phyloP scores from a whole-genome alignment of 1,140 invertebrate species.

The Trichoplusia ni region DNA sequence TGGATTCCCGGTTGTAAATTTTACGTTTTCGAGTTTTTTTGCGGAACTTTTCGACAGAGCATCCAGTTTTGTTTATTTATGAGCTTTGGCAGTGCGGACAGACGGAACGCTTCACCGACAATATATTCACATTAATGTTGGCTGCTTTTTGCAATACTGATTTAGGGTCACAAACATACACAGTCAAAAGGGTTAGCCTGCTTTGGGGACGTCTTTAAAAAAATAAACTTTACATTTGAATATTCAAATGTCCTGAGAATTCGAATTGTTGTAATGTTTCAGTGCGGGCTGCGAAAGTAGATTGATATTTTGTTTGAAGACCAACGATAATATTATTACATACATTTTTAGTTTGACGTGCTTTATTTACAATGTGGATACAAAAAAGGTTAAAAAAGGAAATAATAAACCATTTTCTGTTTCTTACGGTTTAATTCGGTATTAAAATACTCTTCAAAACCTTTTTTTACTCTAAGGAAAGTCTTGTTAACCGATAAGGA shows the following conservation, averaged over 20 bases:
- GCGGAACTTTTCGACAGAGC: slow-evolving; percentile 75
- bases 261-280: slow-evolving; percentile 12
- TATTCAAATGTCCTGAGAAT: slow-evolving; percentile 16
- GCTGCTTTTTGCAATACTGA: slow-evolving; percentile 58
- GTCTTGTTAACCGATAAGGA: no score
- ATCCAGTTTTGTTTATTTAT: slow-evolving; percentile 79
- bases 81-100: slow-evolving; percentile 68
- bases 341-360: no score
- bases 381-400: no score
- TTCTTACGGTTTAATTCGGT: no score
- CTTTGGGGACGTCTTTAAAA: slow-evolving; percentile 34
- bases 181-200: slow-evolving; percentile 32
- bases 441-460: no score
- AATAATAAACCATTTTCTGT: no score
- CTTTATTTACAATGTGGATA: no score
- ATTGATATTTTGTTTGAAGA: background rate
- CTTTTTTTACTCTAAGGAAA: no score
- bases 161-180: slow-evolving; percentile 51
- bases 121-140: slow-evolving; percentile 73
- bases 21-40: slow-evolving; percentile 68
- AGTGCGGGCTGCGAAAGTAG: background rate
- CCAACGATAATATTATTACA: no score
- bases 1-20: slow-evolving; percentile 74
- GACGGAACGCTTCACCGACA: slow-evolving; percentile 64
- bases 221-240: slow-evolving; percentile 12